Conservation (phyloP, 2,888 invertebrate genomes). For the Theretra japonica region DNA sequence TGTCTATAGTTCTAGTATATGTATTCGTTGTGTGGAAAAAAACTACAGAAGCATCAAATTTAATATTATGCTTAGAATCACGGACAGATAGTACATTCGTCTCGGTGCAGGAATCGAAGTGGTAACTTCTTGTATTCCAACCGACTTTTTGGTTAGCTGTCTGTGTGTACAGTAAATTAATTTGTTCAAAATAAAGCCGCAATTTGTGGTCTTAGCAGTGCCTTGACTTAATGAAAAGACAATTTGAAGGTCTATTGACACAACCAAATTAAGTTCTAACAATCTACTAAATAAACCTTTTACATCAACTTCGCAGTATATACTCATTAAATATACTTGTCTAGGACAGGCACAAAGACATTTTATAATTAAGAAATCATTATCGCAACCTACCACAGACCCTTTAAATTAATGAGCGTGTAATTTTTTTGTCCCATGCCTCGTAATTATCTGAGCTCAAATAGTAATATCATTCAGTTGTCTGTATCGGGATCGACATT, state of each 20-base stretch:
- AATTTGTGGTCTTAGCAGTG: not conserved
- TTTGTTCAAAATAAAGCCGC: too few species aligned
- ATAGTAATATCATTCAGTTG: conserved; percentile 72
- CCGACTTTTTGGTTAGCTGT: too few species aligned
- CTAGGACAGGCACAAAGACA: not conserved
- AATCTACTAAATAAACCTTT: not conserved
- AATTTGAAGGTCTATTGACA: not conserved
- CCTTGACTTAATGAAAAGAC: not conserved
- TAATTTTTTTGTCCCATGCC: conserved; percentile 34
- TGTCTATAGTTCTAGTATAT: too few species aligned
- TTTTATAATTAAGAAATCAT: conserved; percentile 25
- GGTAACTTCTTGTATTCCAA: too few species aligned
- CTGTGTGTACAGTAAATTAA: too few species aligned
- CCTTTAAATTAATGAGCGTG: conserved; percentile 39
- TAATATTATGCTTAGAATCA: too few species aligned
- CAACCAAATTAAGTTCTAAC: not conserved
- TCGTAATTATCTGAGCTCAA: conserved; percentile 55
- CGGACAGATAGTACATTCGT: too few species aligned
- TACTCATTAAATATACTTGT: not conserved
- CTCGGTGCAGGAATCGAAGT: too few species aligned
- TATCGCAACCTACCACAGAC: conserved; percentile 24
- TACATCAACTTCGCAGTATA: not conserved
- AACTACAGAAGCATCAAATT: too few species aligned
- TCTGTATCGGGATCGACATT: conserved; percentile 62
- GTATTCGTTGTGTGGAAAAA: too few species aligned